Conservation (phyloP, 2,113 vertebrate species). For the Heloderma charlesbogerti region DNA sequence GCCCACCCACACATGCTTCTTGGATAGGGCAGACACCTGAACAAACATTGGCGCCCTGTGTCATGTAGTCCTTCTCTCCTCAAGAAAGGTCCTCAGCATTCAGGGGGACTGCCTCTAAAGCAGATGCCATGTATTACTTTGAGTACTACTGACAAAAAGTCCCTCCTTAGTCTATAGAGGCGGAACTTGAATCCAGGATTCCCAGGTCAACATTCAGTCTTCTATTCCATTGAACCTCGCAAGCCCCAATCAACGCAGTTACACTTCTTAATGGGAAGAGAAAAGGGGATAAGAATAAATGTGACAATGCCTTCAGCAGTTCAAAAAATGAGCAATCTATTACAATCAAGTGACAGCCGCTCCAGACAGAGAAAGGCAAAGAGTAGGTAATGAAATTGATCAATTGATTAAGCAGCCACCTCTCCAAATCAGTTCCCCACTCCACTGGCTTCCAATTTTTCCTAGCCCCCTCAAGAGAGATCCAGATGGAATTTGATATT, state of each 20-base stretch:
- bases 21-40: background rate
- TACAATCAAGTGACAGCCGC: background rate
- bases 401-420: background rate
- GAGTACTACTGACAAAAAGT: background rate
- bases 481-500: background rate
- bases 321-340: conserved; percentile 2
- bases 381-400: conserved; percentile 20
- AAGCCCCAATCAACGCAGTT: background rate
- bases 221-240: too few relatives aligned
- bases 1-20: background rate
- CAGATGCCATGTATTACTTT: background rate
- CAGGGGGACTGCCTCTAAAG: background rate
- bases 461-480: background rate
- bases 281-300: background rate
- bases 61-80: background rate
- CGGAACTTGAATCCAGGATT: background rate
- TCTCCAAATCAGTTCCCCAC: background rate
- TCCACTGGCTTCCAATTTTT: background rate
- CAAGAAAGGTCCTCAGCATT: background rate
- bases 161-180: background rate
- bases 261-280: background rate
- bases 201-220: background rate
- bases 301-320: background rate
- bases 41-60: background rate
- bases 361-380: background rate